Conservation (phyloP, 2,888 invertebrate species). For the Agelastica alni region DNA sequence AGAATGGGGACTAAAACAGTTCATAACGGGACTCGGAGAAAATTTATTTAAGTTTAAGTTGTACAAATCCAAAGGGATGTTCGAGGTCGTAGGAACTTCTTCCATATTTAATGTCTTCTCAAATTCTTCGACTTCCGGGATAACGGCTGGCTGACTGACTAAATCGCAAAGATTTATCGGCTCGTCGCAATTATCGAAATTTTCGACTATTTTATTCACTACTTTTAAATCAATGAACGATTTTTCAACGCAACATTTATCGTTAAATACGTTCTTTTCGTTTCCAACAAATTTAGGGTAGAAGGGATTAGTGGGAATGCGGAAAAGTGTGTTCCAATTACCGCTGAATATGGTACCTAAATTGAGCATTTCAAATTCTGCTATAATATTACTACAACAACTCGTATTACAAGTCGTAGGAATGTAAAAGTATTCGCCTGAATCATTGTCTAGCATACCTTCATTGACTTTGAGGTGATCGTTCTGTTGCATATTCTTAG, state of each 20-base stretch:
- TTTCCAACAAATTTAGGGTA: background rate
- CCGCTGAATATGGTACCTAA: no score
- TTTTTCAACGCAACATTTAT: conserved; percentile 2
- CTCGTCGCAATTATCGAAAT: conserved; percentile 9
- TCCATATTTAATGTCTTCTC: conserved; percentile 34
- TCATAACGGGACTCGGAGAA: conserved; percentile 28
- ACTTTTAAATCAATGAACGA: conserved; percentile 10
- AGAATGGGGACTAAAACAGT: conserved; percentile 25
- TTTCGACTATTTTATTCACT: conserved; percentile 20
- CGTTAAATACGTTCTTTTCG: conserved; percentile 7
- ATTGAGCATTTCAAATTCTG: conserved; percentile 10
- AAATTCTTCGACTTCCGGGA: conserved; percentile 40
- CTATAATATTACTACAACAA: conserved; percentile 14
- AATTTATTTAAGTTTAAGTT: conserved; percentile 27
- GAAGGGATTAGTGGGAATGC: conserved; percentile 19
- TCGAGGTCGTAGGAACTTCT: conserved; percentile 28
- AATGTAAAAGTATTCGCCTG: background rate
- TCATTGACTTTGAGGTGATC: background rate
- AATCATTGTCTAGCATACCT: conserved; percentile 7
- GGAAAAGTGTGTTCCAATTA: no score
- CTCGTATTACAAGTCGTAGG: conserved; percentile 17
- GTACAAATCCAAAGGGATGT: conserved; percentile 24
- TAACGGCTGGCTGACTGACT: conserved; percentile 34
- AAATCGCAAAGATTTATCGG: conserved; percentile 4
- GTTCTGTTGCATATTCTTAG: conserved; percentile 5